A percentile compares a stretch with the other conserved stretches of the same genome.
Evolutionary conservation across 2,888 invertebrate species (phyloP).

Genomic region (Athetis lepigone): DNA sequence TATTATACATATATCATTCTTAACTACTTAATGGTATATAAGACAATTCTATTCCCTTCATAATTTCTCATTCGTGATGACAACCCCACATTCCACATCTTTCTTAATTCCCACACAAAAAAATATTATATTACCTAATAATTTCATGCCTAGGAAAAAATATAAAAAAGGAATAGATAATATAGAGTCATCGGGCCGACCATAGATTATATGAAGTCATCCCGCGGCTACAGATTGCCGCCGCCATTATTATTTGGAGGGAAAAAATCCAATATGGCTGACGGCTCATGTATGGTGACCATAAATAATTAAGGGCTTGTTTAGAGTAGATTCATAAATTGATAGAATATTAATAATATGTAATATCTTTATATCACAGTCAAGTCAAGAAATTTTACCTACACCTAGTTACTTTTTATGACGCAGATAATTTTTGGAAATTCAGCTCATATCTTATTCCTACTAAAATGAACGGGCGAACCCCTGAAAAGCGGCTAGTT

Average conservation of each 20-base stretch:
- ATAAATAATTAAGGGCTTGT: constrained; percentile 44
- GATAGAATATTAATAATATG: too few species aligned
- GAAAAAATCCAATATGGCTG: constrained; percentile 84
- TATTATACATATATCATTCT: too few species aligned
- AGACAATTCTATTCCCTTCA: constrained; percentile 26
- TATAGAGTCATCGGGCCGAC: constrained; percentile 85
- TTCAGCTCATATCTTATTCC: too few species aligned
- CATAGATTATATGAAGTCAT: constrained; percentile 89
- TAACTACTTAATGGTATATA: constrained; percentile 14
- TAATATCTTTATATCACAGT: too few species aligned
- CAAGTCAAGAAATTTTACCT: too few species aligned
- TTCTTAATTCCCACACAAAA: constrained; percentile 61
- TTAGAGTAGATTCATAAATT: constrained; percentile 11
- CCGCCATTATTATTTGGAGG: constrained; percentile 79
- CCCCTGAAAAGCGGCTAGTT: too few species aligned
- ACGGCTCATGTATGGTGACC: constrained; percentile 71
- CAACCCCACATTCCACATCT: constrained; percentile 44
- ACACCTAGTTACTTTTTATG: too few species aligned
- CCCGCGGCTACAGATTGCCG: constrained; percentile 80
- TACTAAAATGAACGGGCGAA: too few species aligned
- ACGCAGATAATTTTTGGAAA: too few species aligned
- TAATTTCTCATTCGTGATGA: constrained; percentile 25
- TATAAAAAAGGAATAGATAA: constrained; percentile 80
- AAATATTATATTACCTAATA: constrained; percentile 66
- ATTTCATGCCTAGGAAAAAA: constrained; percentile 67